These are phyloP conservation scores for Pilophorus perplexus DNA, from an alignment of 2,888 invertebrate species.

Conservation along the genomic window DNA sequence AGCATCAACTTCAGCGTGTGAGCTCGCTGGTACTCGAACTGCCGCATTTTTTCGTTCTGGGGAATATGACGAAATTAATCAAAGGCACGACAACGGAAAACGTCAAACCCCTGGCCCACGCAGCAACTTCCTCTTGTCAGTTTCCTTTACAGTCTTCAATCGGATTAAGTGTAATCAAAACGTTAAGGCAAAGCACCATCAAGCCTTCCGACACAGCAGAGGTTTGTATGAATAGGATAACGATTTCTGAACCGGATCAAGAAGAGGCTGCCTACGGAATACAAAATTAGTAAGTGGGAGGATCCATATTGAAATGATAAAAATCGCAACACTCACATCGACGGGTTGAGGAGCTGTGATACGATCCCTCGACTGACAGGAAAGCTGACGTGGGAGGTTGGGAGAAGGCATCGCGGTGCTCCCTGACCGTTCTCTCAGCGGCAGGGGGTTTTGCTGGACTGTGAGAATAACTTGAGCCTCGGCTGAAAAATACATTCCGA, in stretches of 20 bases:
- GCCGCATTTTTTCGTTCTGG: slow-evolving; percentile 82
- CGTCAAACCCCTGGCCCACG: not conserved
- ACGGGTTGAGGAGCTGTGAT: slow-evolving; percentile 85
- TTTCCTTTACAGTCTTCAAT: too few species aligned
- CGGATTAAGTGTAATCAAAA: too few species aligned
- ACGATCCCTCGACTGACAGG: slow-evolving; percentile 56
- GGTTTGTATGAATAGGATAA: too few species aligned
- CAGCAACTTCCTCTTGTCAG: too few species aligned
- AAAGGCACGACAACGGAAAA: not conserved
- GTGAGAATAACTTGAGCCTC: slow-evolving; percentile 67
- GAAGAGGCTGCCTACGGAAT: too few species aligned
- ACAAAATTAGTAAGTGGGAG: too few species aligned
- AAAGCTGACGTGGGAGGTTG: slow-evolving; percentile 52
- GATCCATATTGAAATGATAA: too few species aligned
- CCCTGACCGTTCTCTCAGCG: slow-evolving; percentile 48
- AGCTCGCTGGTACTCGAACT: slow-evolving; percentile 77
- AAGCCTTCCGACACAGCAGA: too few species aligned
- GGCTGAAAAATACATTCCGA: too few species aligned
- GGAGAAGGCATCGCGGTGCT: slow-evolving; percentile 51
- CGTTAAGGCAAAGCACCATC: too few species aligned
- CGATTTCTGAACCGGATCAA: too few species aligned
- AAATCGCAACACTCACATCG: slow-evolving; percentile 66
- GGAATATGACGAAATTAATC: not conserved
- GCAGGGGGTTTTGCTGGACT: slow-evolving; percentile 61
- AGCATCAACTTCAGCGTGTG: slow-evolving; percentile 86